Evolutionary conservation across 2,888 invertebrate species (phyloP).

Genomic region (Maniola hyperantus): DNA sequence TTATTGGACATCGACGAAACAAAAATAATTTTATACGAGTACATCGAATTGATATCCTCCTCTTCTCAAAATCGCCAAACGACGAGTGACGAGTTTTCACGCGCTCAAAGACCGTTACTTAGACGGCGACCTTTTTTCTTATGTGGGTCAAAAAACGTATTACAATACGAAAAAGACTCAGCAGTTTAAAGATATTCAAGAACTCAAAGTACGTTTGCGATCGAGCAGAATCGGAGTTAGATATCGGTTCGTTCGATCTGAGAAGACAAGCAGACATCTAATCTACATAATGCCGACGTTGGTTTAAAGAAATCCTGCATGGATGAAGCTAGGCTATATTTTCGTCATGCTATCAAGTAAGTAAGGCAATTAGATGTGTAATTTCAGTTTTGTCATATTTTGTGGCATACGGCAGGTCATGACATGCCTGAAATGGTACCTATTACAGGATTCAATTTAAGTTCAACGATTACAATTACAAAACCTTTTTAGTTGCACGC

Average conservation of each 20-base stretch:
- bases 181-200: constrained; percentile 33
- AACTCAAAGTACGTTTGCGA: constrained; percentile 33
- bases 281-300: constrained; percentile 71
- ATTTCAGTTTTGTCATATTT: no score
- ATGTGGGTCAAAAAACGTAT: constrained; percentile 4
- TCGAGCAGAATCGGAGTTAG: constrained; percentile 38
- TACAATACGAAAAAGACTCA: constrained; percentile 26
- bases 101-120: not conserved
- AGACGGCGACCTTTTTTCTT: not conserved
- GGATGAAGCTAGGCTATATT: constrained; percentile 6
- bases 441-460: no score
- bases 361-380: not conserved
- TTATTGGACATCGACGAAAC: no score
- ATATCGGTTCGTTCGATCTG: constrained; percentile 51
- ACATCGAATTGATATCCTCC: no score
- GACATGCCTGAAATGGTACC: no score
- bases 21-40: no score
- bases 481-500: no score
- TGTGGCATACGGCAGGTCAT: no score
- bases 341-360: not conserved
- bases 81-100: not conserved
- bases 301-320: constrained; percentile 32
- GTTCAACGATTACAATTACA: no score
- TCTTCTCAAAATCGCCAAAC: no score
- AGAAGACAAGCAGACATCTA: constrained; percentile 70